Evolutionary conservation across 2,888 invertebrate species (phyloP), one percentile per base, ranked within the genome.

Genomic region (Sinopyrophorus schimmeli): DNA sequence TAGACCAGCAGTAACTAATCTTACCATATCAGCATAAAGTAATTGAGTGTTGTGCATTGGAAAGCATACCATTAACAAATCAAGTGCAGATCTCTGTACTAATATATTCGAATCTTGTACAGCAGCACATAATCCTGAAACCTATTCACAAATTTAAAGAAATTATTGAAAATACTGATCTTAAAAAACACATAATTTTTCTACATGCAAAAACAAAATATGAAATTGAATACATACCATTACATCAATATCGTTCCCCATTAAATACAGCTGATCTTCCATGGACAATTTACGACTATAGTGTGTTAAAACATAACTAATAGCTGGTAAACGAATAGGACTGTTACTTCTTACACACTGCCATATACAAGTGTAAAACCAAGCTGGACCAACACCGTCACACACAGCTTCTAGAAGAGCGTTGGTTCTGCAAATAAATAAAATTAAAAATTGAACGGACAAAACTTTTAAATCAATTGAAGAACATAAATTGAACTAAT

Each of bases 301-400:
- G 72, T 91, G 90, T 21, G 82, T 78, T 54, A 90, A 74, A 34
- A 91, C 81, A 68, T 86, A 94, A 30, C 84, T 83, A 59, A 92
- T 84, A 7, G 91, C 93, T 2, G 91, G 88, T 55, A 91, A 76
- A 38, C 93, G 80, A 18, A 92, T 86, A 3, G 84, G 81, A 15
- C 89, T 85, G 72, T 89, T 89, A 30, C 87, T 85, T 21, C 87
- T 81, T 37, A 93, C 81, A 65, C 90, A 88, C 66, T 90, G 87
- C 94, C 94, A 94, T 27, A 94, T 76, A 67, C 89, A 89, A 1
- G 88, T 86, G 73, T 90, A 93, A 74, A 93, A 94, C 69, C 86
- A 86, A 44, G 80, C 79, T 0, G 83, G 79, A 38, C 86, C 89
- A 6, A 91, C 89, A 21, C 87, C 86, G 37, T 82, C 81, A 65